These are phyloP conservation scores for Ormyrus thymus DNA, from an alignment of 2,888 invertebrate genomes.

Conservation along the genomic window DNA sequence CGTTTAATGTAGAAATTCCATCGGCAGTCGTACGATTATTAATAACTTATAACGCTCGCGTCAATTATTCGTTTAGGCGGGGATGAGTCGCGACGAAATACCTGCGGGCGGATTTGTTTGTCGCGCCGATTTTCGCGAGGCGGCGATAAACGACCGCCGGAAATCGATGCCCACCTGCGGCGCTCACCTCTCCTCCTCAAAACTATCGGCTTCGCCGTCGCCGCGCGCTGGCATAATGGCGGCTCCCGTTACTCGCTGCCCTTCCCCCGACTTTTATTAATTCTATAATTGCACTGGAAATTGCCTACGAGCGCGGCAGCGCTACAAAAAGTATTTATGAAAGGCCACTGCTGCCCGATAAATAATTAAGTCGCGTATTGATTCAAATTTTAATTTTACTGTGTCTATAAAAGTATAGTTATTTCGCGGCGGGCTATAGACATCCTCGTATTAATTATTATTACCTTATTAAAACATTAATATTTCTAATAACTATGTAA, in stretches of 20 bases:
- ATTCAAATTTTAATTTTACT: conserved; percentile 31
- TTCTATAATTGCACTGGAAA: background rate
- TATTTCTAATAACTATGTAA: conserved; percentile 22
- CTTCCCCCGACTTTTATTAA: too few species aligned
- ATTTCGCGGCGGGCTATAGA: conserved; percentile 14
- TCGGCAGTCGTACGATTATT: conserved; percentile 47
- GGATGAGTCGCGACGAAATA: conserved; percentile 3
- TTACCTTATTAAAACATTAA: conserved; percentile 32
- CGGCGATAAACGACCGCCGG: conserved; percentile 1
- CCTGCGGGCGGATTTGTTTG: conserved; percentile 17
- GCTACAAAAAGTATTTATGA: background rate
- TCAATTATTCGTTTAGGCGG: conserved; percentile 47
- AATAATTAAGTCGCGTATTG: conserved; percentile 15
- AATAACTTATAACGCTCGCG: conserved; percentile 52
- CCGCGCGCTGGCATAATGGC: too few species aligned
- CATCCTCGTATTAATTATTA: conserved; percentile 32
- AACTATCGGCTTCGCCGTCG: too few species aligned
- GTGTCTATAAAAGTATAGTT: conserved; percentile 21
- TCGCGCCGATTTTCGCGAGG: conserved; percentile 17
- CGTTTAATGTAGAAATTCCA: conserved; percentile 50
- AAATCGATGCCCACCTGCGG: background rate
- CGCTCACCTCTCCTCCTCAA: background rate
- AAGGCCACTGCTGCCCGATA: background rate
- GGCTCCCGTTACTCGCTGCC: too few species aligned
- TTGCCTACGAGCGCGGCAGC: background rate